Evolutionary conservation across 1,140 invertebrate genomes (phyloP).

Genomic region (Pteromalus puparum): DNA sequence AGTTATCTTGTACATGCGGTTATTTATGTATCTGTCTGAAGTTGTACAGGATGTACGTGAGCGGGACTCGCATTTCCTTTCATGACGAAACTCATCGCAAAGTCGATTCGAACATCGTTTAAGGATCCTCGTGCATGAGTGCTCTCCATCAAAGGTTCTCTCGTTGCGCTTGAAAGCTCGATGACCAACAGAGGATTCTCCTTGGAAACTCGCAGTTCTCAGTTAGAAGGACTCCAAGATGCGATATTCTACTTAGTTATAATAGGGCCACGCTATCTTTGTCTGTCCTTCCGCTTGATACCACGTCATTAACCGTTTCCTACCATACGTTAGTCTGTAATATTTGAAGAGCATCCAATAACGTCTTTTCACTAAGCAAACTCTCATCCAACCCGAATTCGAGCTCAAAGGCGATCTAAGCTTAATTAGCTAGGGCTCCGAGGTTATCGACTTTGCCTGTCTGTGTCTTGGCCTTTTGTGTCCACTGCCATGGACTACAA

Average conservation of each 20-base stretch:
- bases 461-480: neutral
- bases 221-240: neutral
- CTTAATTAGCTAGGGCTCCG: neutral
- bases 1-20: too few species aligned
- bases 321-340: neutral
- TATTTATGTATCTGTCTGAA: neutral
- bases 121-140: conserved; percentile 28
- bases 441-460: neutral
- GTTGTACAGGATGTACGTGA: neutral
- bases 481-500: neutral
- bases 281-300: neutral
- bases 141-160: conserved; percentile 24
- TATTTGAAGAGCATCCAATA: too few species aligned
- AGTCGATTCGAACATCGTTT: conserved; percentile 27
- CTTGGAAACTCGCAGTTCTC: neutral
- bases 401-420: neutral
- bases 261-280: neutral
- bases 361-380: too few species aligned
- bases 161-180: neutral
- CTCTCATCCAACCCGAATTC: neutral
- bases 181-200: conserved; percentile 28
- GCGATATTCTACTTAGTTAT: neutral
- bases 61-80: conserved; percentile 1
- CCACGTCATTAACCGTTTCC: neutral
- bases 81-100: conserved; percentile 22